phyloP scores from a whole-genome alignment of 2,797 vertebrate species.

The Hydrophis major region DNA sequence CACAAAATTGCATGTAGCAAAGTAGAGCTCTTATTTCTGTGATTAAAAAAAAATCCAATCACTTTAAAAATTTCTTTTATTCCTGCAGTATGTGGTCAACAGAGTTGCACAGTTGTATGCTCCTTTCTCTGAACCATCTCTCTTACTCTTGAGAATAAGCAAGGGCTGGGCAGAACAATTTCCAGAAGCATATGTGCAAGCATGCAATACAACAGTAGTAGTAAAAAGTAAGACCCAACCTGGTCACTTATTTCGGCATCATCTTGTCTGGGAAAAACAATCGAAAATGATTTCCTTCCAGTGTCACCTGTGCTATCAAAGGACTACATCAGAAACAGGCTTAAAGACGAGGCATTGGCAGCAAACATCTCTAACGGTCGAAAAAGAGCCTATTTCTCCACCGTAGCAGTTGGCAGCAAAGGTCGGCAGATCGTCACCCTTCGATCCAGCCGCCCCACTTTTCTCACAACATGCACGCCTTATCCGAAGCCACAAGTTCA shows the following conservation, averaged over 20 bases:
- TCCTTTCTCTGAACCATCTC: no score
- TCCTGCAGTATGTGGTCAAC: not conserved
- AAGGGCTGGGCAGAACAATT: not conserved
- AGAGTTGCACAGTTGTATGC: no score
- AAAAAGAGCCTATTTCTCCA: not conserved
- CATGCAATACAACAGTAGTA: not conserved
- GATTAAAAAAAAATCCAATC: not conserved
- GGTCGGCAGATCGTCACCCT: not conserved
- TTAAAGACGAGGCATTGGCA: not conserved
- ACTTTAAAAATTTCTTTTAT: not conserved
- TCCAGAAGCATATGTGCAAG: not conserved
- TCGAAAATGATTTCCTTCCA: not conserved
- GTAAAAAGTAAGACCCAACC: not conserved
- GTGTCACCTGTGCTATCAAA: not conserved
- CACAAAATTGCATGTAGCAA: not conserved
- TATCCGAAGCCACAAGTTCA: not conserved
- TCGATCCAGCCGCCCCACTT: not conserved
- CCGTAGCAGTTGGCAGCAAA: not conserved
- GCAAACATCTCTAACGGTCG: not conserved
- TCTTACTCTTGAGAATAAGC: not conserved
- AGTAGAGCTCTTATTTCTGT: not conserved
- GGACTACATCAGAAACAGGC: not conserved
- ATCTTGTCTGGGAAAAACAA: not conserved
- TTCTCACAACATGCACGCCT: not conserved
- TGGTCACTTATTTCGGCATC: not conserved